A percentile compares a stretch with the other conserved stretches of the same genome.
Conservation (phyloP, 2,797 vertebrate genomes). For the Melanogrammus aeglefinus region DNA sequence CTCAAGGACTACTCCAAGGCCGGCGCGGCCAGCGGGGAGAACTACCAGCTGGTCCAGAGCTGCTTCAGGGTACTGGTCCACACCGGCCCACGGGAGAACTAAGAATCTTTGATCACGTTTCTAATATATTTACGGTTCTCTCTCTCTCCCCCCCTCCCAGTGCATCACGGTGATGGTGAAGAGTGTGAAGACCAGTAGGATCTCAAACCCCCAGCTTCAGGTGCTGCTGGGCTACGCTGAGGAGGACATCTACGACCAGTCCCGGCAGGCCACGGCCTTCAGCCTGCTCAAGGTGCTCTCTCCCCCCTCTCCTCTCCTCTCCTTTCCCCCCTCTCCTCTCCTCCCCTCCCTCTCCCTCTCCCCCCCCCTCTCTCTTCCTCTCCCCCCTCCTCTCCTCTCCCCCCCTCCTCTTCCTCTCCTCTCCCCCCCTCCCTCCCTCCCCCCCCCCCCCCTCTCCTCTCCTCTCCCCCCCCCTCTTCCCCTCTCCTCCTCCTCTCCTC, state of each 20-base stretch:
- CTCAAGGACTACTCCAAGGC: conserved; percentile 94
- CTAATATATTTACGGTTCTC: not conserved
- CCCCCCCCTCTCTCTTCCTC: not conserved
- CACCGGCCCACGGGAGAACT: not conserved
- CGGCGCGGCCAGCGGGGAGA: conserved; percentile 88
- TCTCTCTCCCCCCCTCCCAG: conserved; percentile 59
- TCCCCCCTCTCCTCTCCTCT: not conserved
- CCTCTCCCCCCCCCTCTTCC: too few relatives aligned
- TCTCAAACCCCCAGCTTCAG: conserved; percentile 89
- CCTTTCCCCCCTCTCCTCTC: too few relatives aligned
- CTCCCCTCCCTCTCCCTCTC: too few relatives aligned
- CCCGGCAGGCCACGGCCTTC: conserved; percentile 93
- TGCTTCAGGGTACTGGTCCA: conserved; percentile 84
- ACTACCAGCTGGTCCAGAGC: conserved; percentile 90
- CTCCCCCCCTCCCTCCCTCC: too few relatives aligned
- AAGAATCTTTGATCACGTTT: not conserved
- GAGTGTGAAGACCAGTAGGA: conserved; percentile 74
- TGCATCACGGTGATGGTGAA: conserved; percentile 89
- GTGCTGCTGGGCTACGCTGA: conserved; percentile 94
- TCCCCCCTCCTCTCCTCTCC: not conserved
- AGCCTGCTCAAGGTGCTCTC: conserved; percentile 86
- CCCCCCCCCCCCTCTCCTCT: too few relatives aligned
- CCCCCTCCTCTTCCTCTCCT: too few relatives aligned
- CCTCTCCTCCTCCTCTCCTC: too few relatives aligned
- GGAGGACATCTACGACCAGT: conserved; percentile 95